These are phyloP conservation scores for Hemistola chrysoprasaria DNA, from an alignment of 2,888 invertebrate species.

Conservation along the genomic window DNA sequence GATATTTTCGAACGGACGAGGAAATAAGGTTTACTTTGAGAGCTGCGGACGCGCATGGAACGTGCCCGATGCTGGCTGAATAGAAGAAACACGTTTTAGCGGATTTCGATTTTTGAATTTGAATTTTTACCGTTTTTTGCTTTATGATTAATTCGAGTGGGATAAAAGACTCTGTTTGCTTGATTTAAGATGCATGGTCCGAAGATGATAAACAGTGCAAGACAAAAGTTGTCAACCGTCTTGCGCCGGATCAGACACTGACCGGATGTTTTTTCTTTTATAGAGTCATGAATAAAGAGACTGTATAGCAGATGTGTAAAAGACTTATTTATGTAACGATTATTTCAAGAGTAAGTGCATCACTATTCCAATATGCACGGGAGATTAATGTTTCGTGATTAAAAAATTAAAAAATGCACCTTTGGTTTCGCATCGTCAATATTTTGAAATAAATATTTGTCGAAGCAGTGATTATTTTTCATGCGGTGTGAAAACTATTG, in stretches of 20 bases:
- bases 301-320: background rate
- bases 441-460: no score
- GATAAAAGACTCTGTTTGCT: slow-evolving; percentile 23
- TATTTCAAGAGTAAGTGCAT: no score
- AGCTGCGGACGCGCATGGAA: slow-evolving; percentile 44
- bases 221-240: slow-evolving; percentile 33
- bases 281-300: slow-evolving; percentile 1
- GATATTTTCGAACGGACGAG: slow-evolving; percentile 39
- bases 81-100: slow-evolving; percentile 66
- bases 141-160: slow-evolving; percentile 27
- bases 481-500: no score
- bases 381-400: no score
- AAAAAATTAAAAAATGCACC: no score
- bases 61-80: slow-evolving; percentile 55
- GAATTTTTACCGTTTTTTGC: slow-evolving; percentile 32
- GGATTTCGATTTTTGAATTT: slow-evolving; percentile 52
- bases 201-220: slow-evolving; percentile 26
- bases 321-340: no score
- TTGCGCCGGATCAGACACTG: slow-evolving; percentile 25
- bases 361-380: no score
- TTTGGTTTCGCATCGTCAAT: no score
- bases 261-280: slow-evolving; percentile 27
- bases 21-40: slow-evolving; percentile 66
- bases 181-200: slow-evolving; percentile 16
- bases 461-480: no score